These are phyloP conservation scores for Alca torda DNA, from an alignment of 2,797 vertebrate genomes.

Conservation along the genomic window DNA sequence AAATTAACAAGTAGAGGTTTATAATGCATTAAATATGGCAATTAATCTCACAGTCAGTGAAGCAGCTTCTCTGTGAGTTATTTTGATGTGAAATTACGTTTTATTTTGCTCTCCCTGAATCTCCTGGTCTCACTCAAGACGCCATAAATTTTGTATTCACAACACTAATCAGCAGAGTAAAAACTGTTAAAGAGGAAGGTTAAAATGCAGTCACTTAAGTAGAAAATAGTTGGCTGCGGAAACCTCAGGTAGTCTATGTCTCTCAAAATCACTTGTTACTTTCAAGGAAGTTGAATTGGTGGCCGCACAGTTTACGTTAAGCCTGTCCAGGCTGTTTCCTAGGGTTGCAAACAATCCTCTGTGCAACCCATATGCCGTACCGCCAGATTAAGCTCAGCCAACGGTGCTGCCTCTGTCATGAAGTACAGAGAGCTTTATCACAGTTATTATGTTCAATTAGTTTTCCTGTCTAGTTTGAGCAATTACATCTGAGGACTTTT, in stretches of 20 bases:
- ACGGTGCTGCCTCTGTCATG: neutral
- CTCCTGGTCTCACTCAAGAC: neutral
- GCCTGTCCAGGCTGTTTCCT: neutral
- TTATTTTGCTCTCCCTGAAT: conserved; percentile 25
- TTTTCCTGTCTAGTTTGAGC: conserved; percentile 38
- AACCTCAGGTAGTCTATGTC: neutral
- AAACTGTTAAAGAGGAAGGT: neutral
- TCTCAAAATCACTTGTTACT: neutral
- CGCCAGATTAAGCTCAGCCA: neutral
- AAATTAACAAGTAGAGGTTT: conserved; percentile 58
- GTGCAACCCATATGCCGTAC: neutral
- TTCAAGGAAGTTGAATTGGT: neutral
- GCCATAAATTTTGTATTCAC: conserved; percentile 43
- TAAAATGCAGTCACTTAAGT: neutral
- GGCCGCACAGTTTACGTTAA: neutral
- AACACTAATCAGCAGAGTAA: conserved; percentile 8
- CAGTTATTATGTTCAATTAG: conserved; percentile 40
- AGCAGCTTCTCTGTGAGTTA: conserved; percentile 33
- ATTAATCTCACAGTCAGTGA: conserved; percentile 56
- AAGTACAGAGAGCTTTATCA: neutral
- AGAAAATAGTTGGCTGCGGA: neutral
- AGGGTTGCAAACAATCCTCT: neutral
- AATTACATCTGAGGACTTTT: conserved; percentile 7
- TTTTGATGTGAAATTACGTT: conserved; percentile 55
- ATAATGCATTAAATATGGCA: conserved; percentile 59